A percentile compares a stretch with the other conserved stretches of the same genome.
phyloP scores from a whole-genome alignment of 1,140 invertebrate genomes.

The Calephelis virginiensis region DNA sequence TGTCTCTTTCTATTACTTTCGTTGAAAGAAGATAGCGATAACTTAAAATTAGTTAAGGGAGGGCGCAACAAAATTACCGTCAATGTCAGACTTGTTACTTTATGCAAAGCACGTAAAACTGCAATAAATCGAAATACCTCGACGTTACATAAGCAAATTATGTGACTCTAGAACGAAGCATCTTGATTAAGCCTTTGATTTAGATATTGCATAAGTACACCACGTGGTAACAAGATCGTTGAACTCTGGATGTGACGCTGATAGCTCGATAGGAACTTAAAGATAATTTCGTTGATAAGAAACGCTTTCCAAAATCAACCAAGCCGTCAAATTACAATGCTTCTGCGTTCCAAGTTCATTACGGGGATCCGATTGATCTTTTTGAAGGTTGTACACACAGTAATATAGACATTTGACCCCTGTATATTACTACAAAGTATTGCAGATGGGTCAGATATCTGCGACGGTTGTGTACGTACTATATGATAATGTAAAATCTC shows the following conservation, averaged over 20 bases:
- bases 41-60: too few species aligned
- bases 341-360: neutral
- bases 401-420: too few species aligned
- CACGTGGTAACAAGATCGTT: constrained; percentile 59
- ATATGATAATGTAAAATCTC: too few species aligned
- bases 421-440: too few species aligned
- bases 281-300: constrained; percentile 11
- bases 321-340: neutral
- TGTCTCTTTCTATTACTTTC: too few species aligned
- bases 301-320: neutral
- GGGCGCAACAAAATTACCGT: too few species aligned
- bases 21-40: too few species aligned
- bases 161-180: neutral
- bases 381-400: too few species aligned
- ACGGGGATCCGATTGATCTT: too few species aligned
- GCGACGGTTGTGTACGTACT: too few species aligned
- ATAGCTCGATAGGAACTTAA: constrained; percentile 46
- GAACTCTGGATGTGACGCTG: constrained; percentile 56
- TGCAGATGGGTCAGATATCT: too few species aligned
- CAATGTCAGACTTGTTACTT: neutral
- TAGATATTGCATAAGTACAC: constrained; percentile 21
- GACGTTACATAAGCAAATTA: constrained; percentile 8
- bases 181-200: constrained; percentile 3
- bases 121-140: constrained; percentile 14
- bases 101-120: constrained; percentile 9